Evolutionary conservation across 2,113 vertebrate genomes (phyloP).

Genomic region (Podarcis cretensis): DNA sequence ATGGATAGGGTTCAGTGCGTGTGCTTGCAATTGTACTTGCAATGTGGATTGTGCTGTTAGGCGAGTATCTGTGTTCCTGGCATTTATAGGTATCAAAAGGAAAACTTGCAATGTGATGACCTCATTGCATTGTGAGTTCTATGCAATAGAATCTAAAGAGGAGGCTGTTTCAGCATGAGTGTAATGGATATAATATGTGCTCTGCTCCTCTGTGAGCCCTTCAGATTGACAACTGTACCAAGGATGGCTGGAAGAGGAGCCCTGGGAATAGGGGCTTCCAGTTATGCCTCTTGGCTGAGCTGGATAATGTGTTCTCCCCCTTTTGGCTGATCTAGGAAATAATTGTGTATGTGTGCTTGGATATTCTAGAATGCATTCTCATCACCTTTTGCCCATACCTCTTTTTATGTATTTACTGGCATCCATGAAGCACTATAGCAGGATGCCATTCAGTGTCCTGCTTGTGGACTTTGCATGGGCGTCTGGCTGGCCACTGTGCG

Average conservation of each 20-base stretch:
- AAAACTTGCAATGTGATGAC: neutral
- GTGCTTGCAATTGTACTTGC: too few relatives aligned
- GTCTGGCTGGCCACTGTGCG: too few relatives aligned
- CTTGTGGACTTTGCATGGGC: too few relatives aligned
- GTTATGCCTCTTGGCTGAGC: neutral
- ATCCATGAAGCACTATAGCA: neutral
- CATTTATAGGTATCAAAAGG: neutral
- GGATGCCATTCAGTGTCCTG: neutral
- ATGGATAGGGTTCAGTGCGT: too few relatives aligned
- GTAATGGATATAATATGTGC: neutral
- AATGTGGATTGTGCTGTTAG: neutral
- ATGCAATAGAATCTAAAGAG: neutral
- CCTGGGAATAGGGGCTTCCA: neutral
- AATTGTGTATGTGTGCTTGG: neutral
- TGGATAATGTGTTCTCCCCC: neutral
- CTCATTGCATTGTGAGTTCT: neutral
- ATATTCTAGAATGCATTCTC: neutral
- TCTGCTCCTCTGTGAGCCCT: neutral
- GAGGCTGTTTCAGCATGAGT: neutral
- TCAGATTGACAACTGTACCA: neutral
- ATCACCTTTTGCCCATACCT: neutral
- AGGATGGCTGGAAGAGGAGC: neutral
- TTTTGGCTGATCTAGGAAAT: neutral
- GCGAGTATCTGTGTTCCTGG: neutral
- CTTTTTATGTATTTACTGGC: neutral